Percentiles rank a stretch among this genome's conserved stretches.
Evolutionary conservation across 2,888 invertebrate species (phyloP).

Genomic region (Pandemis cinnamomeana): DNA sequence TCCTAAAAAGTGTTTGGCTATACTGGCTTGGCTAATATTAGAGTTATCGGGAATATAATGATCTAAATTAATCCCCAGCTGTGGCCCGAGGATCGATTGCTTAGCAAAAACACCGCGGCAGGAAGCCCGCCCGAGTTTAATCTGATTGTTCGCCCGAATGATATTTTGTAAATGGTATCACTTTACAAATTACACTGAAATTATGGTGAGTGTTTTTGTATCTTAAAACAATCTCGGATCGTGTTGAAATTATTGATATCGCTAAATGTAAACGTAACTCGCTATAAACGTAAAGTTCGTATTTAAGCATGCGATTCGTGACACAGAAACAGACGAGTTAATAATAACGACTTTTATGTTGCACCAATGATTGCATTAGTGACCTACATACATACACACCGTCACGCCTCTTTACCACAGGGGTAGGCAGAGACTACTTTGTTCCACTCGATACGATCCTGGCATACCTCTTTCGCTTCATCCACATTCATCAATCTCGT

Average conservation of each 20-base stretch:
- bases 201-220: conserved; percentile 66
- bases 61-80: conserved; percentile 59
- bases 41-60: conserved; percentile 60
- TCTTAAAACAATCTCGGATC: conserved; percentile 47
- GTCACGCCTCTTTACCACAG: no score
- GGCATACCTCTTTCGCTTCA: no score
- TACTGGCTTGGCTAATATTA: conserved; percentile 62
- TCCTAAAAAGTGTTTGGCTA: conserved; percentile 22
- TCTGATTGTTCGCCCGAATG: conserved; percentile 59
- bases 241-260: conserved; percentile 52
- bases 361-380: no score
- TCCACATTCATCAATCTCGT: no score
- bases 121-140: conserved; percentile 50
- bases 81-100: conserved; percentile 47
- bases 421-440: no score
- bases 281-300: conserved; percentile 28
- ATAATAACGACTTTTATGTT: conserved; percentile 9
- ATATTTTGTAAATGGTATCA: conserved; percentile 62
- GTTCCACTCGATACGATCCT: no score
- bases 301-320: conserved; percentile 21
- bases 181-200: conserved; percentile 55
- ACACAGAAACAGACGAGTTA: conserved; percentile 24
- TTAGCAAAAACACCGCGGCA: conserved; percentile 52
- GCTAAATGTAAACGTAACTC: conserved; percentile 25
- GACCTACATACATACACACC: no score